These are phyloP conservation scores for Cossypha niveicapilla DNA, from an alignment of 2,797 vertebrate species.

Conservation along the genomic window DNA sequence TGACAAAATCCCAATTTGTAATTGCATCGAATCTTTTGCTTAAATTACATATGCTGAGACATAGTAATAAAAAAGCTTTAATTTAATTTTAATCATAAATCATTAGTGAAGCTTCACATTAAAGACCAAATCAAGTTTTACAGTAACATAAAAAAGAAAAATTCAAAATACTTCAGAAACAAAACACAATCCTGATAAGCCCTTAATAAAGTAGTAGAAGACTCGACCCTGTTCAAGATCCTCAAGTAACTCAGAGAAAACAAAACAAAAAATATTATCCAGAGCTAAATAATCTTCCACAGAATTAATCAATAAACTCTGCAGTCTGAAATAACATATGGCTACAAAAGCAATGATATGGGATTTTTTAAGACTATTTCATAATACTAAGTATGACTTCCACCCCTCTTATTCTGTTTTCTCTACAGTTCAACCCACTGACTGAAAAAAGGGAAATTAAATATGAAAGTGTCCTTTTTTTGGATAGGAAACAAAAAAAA, in stretches of 20 bases:
- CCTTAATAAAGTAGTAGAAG: not conserved
- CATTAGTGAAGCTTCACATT: not conserved
- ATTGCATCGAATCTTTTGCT: rapidly evolving
- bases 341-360: not conserved
- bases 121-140: not conserved
- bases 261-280: not conserved
- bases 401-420: not conserved
- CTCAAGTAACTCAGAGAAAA: not conserved
- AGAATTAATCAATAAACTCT: not conserved
- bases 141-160: not conserved
- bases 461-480: not conserved
- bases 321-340: not conserved
- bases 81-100: not conserved
- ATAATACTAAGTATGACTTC: not conserved
- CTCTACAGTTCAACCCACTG: not conserved
- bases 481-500: not conserved
- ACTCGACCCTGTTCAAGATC: not conserved
- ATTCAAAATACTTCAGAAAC: not conserved
- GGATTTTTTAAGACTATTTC: not conserved
- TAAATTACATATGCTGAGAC: not conserved
- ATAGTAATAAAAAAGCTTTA: not conserved
- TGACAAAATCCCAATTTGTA: not conserved
- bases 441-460: not conserved
- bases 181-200: not conserved
- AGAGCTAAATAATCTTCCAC: not conserved